phyloP scores from a whole-genome alignment of 1,140 invertebrate species.

The Eurosta solidaginis region DNA sequence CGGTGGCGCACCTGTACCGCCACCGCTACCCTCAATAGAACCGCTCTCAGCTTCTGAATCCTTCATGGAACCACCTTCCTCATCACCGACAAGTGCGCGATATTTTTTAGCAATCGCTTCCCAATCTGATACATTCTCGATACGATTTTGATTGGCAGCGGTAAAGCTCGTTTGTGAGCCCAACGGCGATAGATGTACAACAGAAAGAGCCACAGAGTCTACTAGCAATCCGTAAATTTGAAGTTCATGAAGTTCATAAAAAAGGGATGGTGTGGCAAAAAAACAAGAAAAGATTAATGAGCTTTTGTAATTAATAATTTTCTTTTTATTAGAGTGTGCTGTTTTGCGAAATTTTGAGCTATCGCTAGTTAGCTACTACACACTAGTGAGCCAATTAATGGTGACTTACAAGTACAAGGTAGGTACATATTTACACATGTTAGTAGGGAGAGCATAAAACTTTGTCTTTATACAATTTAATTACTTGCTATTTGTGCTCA shows the following conservation, averaged over 20 bases:
- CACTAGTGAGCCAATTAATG: constrained; percentile 27
- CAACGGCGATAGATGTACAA: constrained; percentile 77
- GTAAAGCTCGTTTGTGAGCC: constrained; percentile 82
- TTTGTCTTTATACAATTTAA: neutral
- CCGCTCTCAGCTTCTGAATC: constrained; percentile 56
- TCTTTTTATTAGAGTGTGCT: neutral
- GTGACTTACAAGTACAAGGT: constrained; percentile 37
- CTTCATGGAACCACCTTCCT: constrained; percentile 55
- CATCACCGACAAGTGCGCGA: constrained; percentile 67
- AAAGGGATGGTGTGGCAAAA: neutral
- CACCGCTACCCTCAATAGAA: constrained; percentile 46
- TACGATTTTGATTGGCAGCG: constrained; percentile 67
- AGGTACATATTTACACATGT: no score
- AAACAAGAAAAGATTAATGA: constrained; percentile 28
- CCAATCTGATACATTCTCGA: constrained; percentile 92
- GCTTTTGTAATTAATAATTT: constrained; percentile 33
- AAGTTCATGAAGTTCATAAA: neutral
- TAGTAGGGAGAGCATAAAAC: neutral
- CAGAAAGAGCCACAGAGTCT: constrained; percentile 77
- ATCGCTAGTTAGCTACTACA: constrained; percentile 36
- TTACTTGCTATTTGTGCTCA: neutral
- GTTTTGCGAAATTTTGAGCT: constrained; percentile 50
- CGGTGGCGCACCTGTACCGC: constrained; percentile 38
- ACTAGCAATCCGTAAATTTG: constrained; percentile 38
- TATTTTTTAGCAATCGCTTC: constrained; percentile 87